Percentiles rank a stretch among this genome's conserved stretches.
phyloP scores from a whole-genome alignment of 2,797 vertebrate genomes.

The Leucoraja ocellata region DNA sequence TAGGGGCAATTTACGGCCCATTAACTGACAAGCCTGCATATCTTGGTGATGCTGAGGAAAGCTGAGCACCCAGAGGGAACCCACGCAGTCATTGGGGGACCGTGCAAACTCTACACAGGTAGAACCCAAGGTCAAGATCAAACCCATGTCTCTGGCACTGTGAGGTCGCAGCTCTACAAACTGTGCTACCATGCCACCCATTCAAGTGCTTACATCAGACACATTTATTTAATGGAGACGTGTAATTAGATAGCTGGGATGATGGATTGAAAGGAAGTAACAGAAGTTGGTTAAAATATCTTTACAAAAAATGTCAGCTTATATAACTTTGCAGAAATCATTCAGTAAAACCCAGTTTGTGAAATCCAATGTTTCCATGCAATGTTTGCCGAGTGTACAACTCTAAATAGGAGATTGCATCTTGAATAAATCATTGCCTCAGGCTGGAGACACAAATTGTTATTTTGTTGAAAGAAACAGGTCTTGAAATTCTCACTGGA shows the following conservation, averaged over 20 bases:
- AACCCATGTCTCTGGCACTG: no score
- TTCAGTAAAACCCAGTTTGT: conserved; percentile 20
- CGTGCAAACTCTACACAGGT: no score
- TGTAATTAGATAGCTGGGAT: neutral
- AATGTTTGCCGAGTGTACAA: conserved; percentile 25
- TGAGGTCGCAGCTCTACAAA: no score
- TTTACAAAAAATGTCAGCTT: neutral
- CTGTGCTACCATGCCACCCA: no score
- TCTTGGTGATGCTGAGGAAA: no score
- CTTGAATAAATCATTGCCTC: conserved; percentile 35
- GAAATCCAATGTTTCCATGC: conserved; percentile 22
- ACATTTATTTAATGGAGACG: neutral
- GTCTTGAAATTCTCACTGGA: conserved; percentile 29
- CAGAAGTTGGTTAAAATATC: neutral
- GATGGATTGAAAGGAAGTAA: neutral
- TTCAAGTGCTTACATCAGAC: neutral
- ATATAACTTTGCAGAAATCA: conserved; percentile 19
- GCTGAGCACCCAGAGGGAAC: no score
- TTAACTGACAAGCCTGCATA: no score
- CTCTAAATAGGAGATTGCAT: conserved; percentile 34
- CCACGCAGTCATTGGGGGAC: no score
- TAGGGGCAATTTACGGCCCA: no score
- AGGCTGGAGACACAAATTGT: conserved; percentile 37
- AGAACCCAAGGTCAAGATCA: no score
- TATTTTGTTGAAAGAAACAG: conserved; percentile 32